A percentile compares a stretch with the other conserved stretches of the same genome.
Evolutionary conservation across 2,797 vertebrate genomes (phyloP).

Genomic region (Chrosomus eos): DNA sequence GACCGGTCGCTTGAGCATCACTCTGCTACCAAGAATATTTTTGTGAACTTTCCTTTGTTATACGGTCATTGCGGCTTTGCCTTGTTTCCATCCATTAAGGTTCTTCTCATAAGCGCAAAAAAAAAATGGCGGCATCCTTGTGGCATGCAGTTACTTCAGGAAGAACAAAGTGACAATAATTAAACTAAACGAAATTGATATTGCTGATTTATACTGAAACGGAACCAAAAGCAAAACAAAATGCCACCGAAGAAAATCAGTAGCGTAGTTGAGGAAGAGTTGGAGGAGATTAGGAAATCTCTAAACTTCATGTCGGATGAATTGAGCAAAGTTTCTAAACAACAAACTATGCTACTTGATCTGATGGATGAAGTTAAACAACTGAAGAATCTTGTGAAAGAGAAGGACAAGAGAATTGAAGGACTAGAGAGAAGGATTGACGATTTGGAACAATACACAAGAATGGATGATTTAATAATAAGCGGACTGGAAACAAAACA

Average conservation of each 20-base stretch:
- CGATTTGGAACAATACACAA: background rate
- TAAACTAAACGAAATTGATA: no score
- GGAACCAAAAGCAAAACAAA: no score
- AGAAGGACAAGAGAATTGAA: background rate
- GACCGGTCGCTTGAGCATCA: no score
- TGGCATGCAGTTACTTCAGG: no score
- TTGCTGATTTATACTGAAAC: no score
- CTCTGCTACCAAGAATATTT: no score
- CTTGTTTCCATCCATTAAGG: no score
- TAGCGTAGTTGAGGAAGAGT: background rate
- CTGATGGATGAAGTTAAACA: conserved; percentile 9
- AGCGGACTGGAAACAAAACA: background rate
- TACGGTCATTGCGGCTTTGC: no score
- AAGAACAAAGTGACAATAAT: no score
- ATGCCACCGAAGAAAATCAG: background rate
- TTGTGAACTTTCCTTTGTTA: no score
- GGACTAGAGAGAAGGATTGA: conserved; percentile 12
- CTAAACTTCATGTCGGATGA: background rate
- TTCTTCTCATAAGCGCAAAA: no score
- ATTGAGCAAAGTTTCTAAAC: background rate
- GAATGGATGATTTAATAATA: background rate
- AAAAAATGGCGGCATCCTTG: no score
- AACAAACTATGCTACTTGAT: background rate
- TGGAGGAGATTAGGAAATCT: background rate
- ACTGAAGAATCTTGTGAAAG: background rate